These are phyloP conservation scores for Sylvia atricapilla DNA, from an alignment of 2,113 vertebrate genomes.

Conservation along the genomic window DNA sequence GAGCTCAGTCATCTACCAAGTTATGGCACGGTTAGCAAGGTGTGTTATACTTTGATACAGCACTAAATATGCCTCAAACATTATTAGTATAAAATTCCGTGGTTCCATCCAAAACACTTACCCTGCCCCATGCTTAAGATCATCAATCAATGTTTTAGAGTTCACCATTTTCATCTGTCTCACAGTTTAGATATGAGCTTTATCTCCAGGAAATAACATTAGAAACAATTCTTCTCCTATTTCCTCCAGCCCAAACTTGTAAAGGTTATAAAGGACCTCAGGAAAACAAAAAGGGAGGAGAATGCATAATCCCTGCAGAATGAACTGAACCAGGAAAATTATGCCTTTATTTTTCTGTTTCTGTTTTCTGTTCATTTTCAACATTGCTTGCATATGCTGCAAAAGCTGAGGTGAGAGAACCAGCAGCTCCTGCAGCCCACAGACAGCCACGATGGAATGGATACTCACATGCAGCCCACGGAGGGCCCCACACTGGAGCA, in stretches of 20 bases:
- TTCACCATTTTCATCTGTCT: constrained; percentile 8
- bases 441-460: not conserved
- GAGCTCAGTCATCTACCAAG: not conserved
- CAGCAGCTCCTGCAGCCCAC: not conserved
- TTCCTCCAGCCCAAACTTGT: constrained; percentile 13
- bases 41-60: not conserved
- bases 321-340: not conserved
- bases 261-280: not conserved
- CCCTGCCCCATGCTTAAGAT: not conserved
- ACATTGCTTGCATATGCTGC: not conserved
- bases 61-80: not conserved
- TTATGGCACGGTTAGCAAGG: not conserved
- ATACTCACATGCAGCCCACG: rapidly evolving
- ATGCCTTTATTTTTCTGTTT: not conserved
- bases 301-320: not conserved
- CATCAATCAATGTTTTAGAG: not conserved
- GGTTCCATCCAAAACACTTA: not conserved
- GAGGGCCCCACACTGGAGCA: not conserved
- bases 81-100: not conserved
- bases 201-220: constrained; percentile 47
- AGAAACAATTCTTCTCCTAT: constrained; percentile 36
- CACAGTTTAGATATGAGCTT: not conserved
- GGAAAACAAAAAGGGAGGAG: constrained; percentile 18
- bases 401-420: not conserved
- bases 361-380: not conserved